Evolutionary conservation across 2,113 vertebrate genomes (phyloP), one percentile per base, ranked within the genome.

Genomic region (Lepus americanus): DNA sequence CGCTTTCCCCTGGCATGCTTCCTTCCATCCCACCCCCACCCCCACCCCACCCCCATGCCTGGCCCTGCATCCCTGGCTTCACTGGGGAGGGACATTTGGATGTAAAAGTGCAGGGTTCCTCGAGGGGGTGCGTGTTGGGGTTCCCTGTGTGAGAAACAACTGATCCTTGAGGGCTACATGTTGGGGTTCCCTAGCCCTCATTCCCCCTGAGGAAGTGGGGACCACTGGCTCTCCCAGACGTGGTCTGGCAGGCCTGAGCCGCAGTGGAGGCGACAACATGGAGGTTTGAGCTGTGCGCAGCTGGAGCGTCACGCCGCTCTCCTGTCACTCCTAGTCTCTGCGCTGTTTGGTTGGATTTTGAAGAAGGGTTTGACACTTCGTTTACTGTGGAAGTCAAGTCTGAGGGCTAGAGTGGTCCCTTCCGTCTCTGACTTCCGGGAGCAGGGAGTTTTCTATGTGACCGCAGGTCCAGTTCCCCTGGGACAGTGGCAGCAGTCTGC

Each of bases 401-500:
- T 90, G 1, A 66, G 59, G 36, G 25, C 69, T 73, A 89, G 36
- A 81, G 19, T 79, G 70, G 53, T 89, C 39, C 39, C 39, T 39
- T 39, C 39, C 39, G 39, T 39, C 39, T 39, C 39, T 39, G 86
- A 0, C 94, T 86, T 84, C 39, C 12, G 0, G 78, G 19, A 77
- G 67, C 27, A 93, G 66, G 94, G 63, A 73, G 55, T 16, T 81
- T 33, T 19, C 1, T 86, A 72, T 92, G 4, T 72, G 95, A 78
- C 74, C 83, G 84, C n/a, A 94, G 55, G 22, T 90, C 97, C 91
- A 36, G 63, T 90, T 44, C 87, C 92, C 44, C 80, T 0, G 0
- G 61, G 78, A 87, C 59, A 64, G 87, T 92, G 74, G 95, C 93
- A 89, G 96, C 76, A 86, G 51, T 80, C 96, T 97, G 94, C 36